Evolutionary conservation across 2,888 invertebrate species (phyloP).

Genomic region (Rotaria macrura): DNA sequence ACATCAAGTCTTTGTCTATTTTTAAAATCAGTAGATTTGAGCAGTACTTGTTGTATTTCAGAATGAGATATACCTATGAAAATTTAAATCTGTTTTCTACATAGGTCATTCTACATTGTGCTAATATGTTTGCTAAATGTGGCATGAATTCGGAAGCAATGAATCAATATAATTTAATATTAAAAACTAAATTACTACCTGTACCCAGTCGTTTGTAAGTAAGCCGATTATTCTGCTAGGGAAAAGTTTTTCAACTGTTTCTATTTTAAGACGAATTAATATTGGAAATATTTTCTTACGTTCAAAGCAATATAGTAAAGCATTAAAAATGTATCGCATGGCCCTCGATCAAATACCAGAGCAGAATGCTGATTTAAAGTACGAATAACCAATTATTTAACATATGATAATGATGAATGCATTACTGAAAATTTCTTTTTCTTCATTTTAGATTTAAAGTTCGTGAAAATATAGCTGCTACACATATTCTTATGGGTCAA

Average conservation of each 20-base stretch:
- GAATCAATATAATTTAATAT: conserved; percentile 84
- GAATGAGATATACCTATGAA: too few relatives aligned
- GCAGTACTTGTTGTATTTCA: too few relatives aligned
- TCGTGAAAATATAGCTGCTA: conserved; percentile 89
- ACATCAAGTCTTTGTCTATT: too few relatives aligned
- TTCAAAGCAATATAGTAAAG: conserved; percentile 78
- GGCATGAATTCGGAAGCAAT: conserved; percentile 90
- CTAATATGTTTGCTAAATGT: conserved; percentile 81
- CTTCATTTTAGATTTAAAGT: conserved; percentile 49
- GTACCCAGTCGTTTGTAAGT: conserved; percentile 21
- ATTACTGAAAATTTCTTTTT: too few relatives aligned
- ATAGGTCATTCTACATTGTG: conserved; percentile 85
- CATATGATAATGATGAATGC: background rate
- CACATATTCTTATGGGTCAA: conserved; percentile 87
- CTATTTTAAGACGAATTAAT: conserved; percentile 71
- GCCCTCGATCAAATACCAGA: conserved; percentile 86
- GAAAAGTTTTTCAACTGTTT: conserved; percentile 45
- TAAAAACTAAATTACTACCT: conserved; percentile 71
- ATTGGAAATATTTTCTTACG: conserved; percentile 95
- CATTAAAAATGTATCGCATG: conserved; percentile 94
- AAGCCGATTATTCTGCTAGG: background rate
- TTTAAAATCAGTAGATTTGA: too few relatives aligned
- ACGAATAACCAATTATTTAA: conserved; percentile 21
- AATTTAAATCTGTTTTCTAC: conserved; percentile 36
- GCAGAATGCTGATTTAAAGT: conserved; percentile 80